Conservation (phyloP, 2,113 vertebrate species). For the Dascyllus trimaculatus region DNA sequence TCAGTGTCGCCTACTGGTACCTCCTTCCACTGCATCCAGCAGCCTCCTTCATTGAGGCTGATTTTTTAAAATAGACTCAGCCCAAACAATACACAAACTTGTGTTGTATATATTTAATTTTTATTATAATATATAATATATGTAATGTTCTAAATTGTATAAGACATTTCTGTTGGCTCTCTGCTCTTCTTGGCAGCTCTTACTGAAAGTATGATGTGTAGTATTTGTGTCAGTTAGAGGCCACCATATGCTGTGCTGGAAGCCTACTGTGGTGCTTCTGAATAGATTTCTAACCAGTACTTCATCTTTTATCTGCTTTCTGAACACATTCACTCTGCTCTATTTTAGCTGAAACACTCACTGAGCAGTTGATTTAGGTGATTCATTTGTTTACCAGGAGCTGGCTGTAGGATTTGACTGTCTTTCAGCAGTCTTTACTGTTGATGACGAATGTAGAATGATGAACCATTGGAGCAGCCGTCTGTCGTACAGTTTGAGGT, state of each 20-base stretch:
- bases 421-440: constrained; percentile 19
- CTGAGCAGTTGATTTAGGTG: constrained; percentile 34
- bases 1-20: neutral
- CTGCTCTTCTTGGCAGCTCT: constrained; percentile 19
- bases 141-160: constrained; percentile 13
- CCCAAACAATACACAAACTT: too few species aligned
- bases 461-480: constrained; percentile 25
- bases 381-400: constrained; percentile 51
- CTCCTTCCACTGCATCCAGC: neutral
- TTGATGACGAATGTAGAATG: constrained; percentile 12
- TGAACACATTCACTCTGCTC: neutral
- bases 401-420: constrained; percentile 18
- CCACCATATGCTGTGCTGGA: constrained; percentile 61
- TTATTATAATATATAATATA: neutral
- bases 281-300: constrained; percentile 13
- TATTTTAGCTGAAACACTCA: constrained; percentile 27
- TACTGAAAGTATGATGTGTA: constrained; percentile 37
- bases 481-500: constrained; percentile 6
- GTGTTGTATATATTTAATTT: neutral
- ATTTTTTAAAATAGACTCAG: neutral
- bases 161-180: neutral
- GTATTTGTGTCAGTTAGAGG: constrained; percentile 56
- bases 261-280: constrained; percentile 36
- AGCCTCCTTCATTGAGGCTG: neutral
- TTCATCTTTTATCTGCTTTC: constrained; percentile 19